These are phyloP conservation scores for Drymonia ruficornis DNA, from an alignment of 2,888 invertebrate genomes.

Conservation along the genomic window DNA sequence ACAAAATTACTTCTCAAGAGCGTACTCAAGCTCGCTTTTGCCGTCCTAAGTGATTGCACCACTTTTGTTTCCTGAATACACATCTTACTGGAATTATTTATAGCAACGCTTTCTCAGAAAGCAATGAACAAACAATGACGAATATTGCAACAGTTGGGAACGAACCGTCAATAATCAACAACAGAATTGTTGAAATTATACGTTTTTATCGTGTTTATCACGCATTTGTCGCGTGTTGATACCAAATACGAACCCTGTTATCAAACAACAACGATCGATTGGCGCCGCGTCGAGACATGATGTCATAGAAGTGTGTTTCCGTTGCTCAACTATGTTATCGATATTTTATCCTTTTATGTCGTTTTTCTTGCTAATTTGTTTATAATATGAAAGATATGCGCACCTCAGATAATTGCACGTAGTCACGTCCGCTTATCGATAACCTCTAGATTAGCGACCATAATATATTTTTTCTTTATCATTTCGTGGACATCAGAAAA, in stretches of 20 bases:
- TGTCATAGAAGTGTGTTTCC: constrained; percentile 14
- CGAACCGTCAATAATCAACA: not conserved
- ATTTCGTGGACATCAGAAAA: not conserved
- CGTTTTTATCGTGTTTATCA: constrained; percentile 26
- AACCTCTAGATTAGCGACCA: not conserved
- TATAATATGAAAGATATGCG: constrained; percentile 12
- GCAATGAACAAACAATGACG: not conserved
- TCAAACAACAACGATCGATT: constrained; percentile 10
- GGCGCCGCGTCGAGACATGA: constrained; percentile 27
- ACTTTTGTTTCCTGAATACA: not conserved
- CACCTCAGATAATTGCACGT: constrained; percentile 10
- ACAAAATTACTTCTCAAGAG: no score
- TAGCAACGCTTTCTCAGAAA: not conserved
- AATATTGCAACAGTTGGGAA: constrained; percentile 2
- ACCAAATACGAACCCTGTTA: constrained; percentile 14
- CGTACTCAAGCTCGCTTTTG: no score
- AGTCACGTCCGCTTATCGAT: constrained; percentile 3
- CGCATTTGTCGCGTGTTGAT: constrained; percentile 17
- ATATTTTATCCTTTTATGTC: constrained; percentile 10
- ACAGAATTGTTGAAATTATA: constrained; percentile 1
- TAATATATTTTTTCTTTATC: not conserved
- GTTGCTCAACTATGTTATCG: constrained; percentile 14
- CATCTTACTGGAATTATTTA: not conserved
- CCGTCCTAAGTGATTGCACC: not conserved
- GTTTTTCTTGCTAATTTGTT: constrained; percentile 15